Evolutionary conservation across 2,888 invertebrate species (phyloP).

Genomic region (Drosophila aldrichi): DNA sequence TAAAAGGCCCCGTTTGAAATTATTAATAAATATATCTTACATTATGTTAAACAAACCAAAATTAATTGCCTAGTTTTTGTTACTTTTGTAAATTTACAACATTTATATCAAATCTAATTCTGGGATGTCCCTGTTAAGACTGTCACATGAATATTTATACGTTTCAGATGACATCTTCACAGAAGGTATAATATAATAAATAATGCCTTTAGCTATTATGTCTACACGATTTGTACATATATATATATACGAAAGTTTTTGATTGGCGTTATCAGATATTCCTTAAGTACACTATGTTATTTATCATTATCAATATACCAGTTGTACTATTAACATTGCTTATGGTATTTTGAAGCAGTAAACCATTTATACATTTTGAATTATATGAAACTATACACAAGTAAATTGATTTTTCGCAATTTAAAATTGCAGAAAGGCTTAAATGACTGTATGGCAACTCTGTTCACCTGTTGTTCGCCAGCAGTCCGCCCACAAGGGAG

Average conservation of each 20-base stretch:
- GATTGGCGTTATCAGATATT: slow-evolving; percentile 8
- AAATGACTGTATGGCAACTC: slow-evolving; percentile 35
- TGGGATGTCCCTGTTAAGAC: neutral
- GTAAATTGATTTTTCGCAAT: slow-evolving; percentile 43
- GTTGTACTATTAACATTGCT: neutral
- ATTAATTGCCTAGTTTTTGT: neutral
- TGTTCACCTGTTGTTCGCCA: slow-evolving; percentile 73
- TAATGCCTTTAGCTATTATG: neutral
- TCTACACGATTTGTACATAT: neutral
- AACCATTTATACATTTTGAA: neutral
- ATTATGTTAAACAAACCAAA: neutral
- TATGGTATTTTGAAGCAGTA: too few relatives aligned
- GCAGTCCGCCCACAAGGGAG: slow-evolving; percentile 44
- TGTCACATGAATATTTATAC: too few relatives aligned
- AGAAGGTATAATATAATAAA: neutral
- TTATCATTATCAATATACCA: neutral
- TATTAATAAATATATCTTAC: too few relatives aligned
- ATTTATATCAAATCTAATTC: too few relatives aligned
- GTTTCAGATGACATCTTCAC: neutral
- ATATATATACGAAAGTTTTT: neutral
- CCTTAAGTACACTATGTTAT: neutral
- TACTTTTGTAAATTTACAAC: neutral
- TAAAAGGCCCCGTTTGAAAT: neutral
- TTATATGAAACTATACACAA: neutral
- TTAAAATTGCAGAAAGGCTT: slow-evolving; percentile 17